Evolutionary conservation across 2,113 vertebrate genomes (phyloP), one percentile per base, ranked within the genome.

Genomic region (Pedionomus torquatus): DNA sequence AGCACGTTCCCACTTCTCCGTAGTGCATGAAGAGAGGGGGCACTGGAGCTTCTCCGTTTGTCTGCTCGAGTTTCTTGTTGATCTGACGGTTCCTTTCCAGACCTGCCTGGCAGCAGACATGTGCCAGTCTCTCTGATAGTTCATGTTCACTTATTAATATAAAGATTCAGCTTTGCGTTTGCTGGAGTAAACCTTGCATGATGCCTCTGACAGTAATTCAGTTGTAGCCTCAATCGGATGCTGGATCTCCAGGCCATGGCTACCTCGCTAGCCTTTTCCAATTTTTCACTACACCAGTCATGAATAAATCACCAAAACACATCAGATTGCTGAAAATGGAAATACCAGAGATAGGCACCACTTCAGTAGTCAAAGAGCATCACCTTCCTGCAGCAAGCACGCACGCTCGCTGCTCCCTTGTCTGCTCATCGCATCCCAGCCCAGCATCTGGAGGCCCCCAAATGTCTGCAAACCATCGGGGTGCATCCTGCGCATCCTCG

Each of bases 251-350:
- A 80, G 78, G 83, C 95, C 88, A 80, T n/a, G 95, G 92, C 95
- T 91, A 55, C 30, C 97, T 94, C 1, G 16, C 87, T 70, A 66
- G 95, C 90, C 95, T 97, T 97, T 97, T 98, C 97, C 97, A 97
- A 98, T 98, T 98, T 98, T 95, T 97, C 97, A 98, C 97, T 97
- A 97, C 97, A 97, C 87, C 94, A 7, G 95, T 95, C 97, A 97
- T 97, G 97, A 97, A 97, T 98, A 98, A 97, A 97, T 97, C 96
- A 97, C 93, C 96, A 95, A 97, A 97, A 90, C 95, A 89, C 95
- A 97, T 97, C 97, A 97, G 95, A 97, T 95, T 90, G 85, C 95
- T 89, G 97, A 25, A 96, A 98, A 97, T 98, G 96, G 94, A 96
- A 97, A 95, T 92, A 87, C 55, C 84, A 83, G 91, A 49, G 61